These are phyloP conservation scores for Lota lota DNA, from an alignment of 2,113 vertebrate species.

Conservation along the genomic window DNA sequence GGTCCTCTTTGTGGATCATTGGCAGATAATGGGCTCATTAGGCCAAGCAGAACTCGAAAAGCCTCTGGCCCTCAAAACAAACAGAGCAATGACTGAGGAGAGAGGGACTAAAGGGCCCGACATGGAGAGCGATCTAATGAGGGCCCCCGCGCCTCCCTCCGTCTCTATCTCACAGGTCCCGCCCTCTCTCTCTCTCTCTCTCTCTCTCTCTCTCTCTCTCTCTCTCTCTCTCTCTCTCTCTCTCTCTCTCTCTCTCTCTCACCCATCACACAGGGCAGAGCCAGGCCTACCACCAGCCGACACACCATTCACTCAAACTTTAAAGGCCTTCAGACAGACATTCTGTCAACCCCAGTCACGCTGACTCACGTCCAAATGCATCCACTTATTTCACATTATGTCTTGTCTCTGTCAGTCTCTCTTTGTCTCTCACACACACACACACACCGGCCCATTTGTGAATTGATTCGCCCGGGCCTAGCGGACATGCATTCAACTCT, in stretches of 20 bases:
- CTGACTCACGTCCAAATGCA: constrained; percentile 23
- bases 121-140: constrained; percentile 78
- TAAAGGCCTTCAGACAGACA: constrained; percentile 21
- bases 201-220: no score
- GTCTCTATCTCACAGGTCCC: constrained; percentile 20
- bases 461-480: no score
- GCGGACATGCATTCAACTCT: no score
- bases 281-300: no score
- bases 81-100: constrained; percentile 70
- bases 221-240: no score
- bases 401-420: not conserved
- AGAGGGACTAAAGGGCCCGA: constrained; percentile 72
- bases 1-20: constrained; percentile 75
- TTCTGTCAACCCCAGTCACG: constrained; percentile 36
- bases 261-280: no score
- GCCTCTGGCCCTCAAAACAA: constrained; percentile 76
- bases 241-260: no score
- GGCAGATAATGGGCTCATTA: constrained; percentile 81
- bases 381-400: not conserved
- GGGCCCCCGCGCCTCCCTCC: constrained; percentile 48
- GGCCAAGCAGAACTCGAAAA: constrained; percentile 72
- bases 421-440: not conserved
- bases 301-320: constrained; percentile 7
- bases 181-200: no score
- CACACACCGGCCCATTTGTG: no score